Evolutionary conservation across 1,140 invertebrate species (phyloP), one percentile per base, ranked within the genome.

Genomic region (Hesperophylax magnus): DNA sequence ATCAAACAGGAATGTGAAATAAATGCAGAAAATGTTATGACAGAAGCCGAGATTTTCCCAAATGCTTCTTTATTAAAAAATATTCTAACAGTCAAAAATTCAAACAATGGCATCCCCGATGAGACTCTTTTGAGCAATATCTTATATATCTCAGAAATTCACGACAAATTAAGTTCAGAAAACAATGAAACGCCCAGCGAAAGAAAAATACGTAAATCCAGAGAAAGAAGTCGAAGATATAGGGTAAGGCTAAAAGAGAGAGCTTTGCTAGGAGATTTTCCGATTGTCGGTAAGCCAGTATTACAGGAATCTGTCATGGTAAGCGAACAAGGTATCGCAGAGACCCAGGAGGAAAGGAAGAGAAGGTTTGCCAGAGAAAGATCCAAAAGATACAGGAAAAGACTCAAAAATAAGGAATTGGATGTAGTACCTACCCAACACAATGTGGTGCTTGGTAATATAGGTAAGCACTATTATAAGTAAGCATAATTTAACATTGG

Each of bases 341-440:
- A 67, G 14, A 67, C 24, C 22, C 63, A n/a, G 17, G 24, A 9
- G 17, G 63, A 67, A 27, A 67, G 63, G 27, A 67, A 67, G 24
- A 22, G 31, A n/a, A 67, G 63, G 31, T 67, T 67, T 34, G 22
- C 63, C 17, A 22, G 63, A 9, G 63, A 67, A 31, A 11, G 63
- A 18, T 67, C 63, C 27, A 27, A 34, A 8, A 22, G 63, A 67
- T 67, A 67, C 63, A 67, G 63, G 27, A 27, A 67, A 34, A 27
- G 63, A 31, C 63, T 67, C 3, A 67, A 67, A 67, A 27, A 67
- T 34, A 67, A 67, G 63, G 63, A 67, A n/a, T n/a, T n/a, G 6
- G 22, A 67, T 8, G 31, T 67, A 3, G 63, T 67, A 34, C 63
- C 22, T n/a, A 67, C 63, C 9, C 63, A 67, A n/a, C 63, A 67